Evolutionary conservation across 2,888 invertebrate genomes (phyloP), one percentile per base, ranked within the genome.

Genomic region (Globia sparganii): DNA sequence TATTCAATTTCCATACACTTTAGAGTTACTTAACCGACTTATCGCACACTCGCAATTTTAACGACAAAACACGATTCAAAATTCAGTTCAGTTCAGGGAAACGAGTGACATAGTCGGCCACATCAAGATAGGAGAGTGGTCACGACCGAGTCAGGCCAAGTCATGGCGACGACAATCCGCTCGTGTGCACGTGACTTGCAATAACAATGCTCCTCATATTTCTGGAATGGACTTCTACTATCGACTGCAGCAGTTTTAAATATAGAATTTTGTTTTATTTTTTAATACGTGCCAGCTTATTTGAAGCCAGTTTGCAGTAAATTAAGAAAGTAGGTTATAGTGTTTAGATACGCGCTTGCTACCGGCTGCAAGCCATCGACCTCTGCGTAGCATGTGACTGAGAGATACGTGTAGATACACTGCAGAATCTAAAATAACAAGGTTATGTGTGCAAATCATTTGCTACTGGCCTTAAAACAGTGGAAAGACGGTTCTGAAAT

Each of bases 131-230:
- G 80, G 62, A 77, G 58, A 79, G 73, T 83, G 86, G 89, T 91
- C 92, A 92, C 90, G 91, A 88, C 75, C 76, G 91, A 87, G 90
- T 86, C 88, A 81, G 68, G 86, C 73, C 73, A 90, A 88, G 90
- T 87, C 88, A 81, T 78, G 72, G 72, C 84, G 88, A 89, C 91
- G 90, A 90, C 90, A 86, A 77, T 79, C 83, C 81, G 86, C 46
- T 66, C 72, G 64, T 62, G 56, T 43, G 65, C 77, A 74, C 91
- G 90, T 90, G 91, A 88, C 87, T 80, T 67, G 87, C 75, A 80
- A 86, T 58, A 62, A 46, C 74, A 84, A 83, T 81, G 61, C 53
- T 72, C 64, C 25, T 72, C 80, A 80, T 84, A 72, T 64, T 83
- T 80, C 62, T 76, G 67, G 65, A 74, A 77, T 67, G 11, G 9